Evolutionary conservation across 92 coral and sea anemone genomes (phyloP).

Genomic region (Parazoanthus swiftii): DNA sequence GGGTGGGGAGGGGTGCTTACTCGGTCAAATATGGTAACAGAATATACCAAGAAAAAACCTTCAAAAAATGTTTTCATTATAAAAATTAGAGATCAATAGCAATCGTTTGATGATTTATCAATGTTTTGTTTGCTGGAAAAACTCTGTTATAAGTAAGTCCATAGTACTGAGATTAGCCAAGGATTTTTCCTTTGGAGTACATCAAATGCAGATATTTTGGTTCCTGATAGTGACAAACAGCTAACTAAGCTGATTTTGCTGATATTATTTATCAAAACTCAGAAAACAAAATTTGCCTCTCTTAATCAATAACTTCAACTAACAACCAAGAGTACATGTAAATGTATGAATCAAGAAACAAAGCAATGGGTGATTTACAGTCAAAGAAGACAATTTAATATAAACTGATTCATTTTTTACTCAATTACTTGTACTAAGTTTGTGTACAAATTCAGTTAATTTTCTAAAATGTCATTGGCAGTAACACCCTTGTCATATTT

Average conservation of each 20-base stretch:
- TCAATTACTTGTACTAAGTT: neutral
- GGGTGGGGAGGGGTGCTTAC: too few relatives aligned
- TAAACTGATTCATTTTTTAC: slow-evolving; percentile 7
- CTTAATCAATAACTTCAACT: neutral
- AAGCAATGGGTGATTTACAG: neutral
- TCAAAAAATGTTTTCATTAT: too few relatives aligned
- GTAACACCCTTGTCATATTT: slow-evolving; percentile 20
- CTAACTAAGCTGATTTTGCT: neutral
- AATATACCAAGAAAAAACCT: neutral
- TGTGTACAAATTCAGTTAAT: slow-evolving; percentile 16
- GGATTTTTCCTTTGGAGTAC: neutral
- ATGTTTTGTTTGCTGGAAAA: neutral
- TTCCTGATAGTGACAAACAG: neutral
- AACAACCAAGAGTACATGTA: neutral
- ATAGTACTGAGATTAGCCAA: neutral
- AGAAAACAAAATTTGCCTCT: too few relatives aligned
- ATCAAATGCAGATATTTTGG: neutral
- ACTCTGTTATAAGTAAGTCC: neutral
- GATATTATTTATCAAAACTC: neutral
- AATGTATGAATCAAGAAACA: neutral
- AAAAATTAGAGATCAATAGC: too few relatives aligned
- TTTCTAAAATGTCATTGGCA: slow-evolving; percentile 32
- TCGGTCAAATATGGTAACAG: too few relatives aligned
- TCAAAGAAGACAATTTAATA: neutral
- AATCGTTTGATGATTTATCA: too few relatives aligned